Evolutionary conservation across 2,113 vertebrate genomes (phyloP).

Genomic region (Cinclus cinclus): DNA sequence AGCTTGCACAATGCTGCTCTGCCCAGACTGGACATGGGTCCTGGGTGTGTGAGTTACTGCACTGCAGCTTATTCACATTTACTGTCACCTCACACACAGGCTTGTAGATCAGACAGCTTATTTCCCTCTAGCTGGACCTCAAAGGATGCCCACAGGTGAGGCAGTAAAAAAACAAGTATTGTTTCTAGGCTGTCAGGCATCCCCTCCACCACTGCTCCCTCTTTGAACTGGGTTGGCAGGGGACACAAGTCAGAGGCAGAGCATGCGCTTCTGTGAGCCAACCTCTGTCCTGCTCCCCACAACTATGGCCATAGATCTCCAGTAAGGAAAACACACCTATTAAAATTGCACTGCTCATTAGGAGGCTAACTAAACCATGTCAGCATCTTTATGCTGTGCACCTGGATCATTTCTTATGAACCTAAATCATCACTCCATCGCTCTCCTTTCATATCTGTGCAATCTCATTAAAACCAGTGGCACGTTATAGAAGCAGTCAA

Average conservation of each 20-base stretch:
- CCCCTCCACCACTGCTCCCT: not conserved
- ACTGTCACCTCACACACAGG: accelerated
- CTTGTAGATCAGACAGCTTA: not conserved
- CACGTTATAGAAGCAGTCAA: not conserved
- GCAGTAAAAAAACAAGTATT: not conserved
- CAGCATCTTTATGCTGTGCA: not conserved
- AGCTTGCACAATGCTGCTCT: accelerated
- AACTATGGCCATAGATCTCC: not conserved
- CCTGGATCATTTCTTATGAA: not conserved
- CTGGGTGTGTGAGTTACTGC: not conserved
- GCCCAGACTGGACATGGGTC: not conserved
- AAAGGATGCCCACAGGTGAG: not conserved
- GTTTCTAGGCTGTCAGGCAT: constrained; percentile 26
- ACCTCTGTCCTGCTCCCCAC: not conserved
- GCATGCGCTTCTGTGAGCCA: not conserved
- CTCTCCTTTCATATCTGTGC: not conserved
- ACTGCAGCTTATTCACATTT: not conserved
- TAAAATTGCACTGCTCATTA: constrained; percentile 8
- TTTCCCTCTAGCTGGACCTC: not conserved
- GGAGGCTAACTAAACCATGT: not conserved
- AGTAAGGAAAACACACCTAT: not conserved
- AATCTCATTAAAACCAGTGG: not conserved
- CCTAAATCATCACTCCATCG: not conserved
- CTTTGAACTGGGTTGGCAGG: constrained; percentile 32
- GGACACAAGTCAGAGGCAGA: not conserved